These are phyloP conservation scores for Brienomyrus longianalis DNA, from an alignment of 2,113 vertebrate genomes.

Conservation along the genomic window DNA sequence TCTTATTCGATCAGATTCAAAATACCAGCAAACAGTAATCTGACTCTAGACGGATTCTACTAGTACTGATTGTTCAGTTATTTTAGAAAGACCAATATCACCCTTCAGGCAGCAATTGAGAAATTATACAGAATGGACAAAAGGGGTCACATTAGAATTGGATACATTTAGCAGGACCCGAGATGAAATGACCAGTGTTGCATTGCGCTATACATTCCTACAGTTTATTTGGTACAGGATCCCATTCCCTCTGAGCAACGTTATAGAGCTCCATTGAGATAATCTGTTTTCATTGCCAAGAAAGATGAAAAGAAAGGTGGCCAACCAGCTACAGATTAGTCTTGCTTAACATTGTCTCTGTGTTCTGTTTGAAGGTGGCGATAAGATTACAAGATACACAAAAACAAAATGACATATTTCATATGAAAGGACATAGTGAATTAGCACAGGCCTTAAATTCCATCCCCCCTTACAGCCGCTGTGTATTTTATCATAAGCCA, in stretches of 20 bases:
- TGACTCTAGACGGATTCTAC: neutral
- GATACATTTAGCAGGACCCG: slow-evolving; percentile 15
- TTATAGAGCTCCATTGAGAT: slow-evolving; percentile 53
- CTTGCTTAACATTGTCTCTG: neutral
- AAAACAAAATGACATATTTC: neutral
- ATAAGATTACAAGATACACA: slow-evolving; percentile 1
- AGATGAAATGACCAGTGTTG: slow-evolving; percentile 41
- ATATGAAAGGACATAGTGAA: neutral
- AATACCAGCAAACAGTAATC: neutral
- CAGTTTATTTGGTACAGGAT: slow-evolving; percentile 51
- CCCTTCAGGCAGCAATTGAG: neutral
- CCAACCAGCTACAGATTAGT: neutral
- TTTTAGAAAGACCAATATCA: neutral
- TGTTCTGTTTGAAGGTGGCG: neutral
- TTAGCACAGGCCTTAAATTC: neutral
- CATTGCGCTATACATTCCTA: slow-evolving; percentile 27
- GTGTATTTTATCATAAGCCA: neutral
- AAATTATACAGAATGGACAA: neutral
- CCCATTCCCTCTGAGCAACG: slow-evolving; percentile 49
- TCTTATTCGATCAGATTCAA: neutral
- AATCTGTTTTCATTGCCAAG: slow-evolving; percentile 59
- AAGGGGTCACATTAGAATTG: neutral
- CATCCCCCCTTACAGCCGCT: neutral
- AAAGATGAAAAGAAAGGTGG: slow-evolving; percentile 29
- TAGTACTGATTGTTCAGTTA: neutral